These are phyloP conservation scores for Rhingia rostrata DNA, from an alignment of 2,888 invertebrate species.

Conservation along the genomic window DNA sequence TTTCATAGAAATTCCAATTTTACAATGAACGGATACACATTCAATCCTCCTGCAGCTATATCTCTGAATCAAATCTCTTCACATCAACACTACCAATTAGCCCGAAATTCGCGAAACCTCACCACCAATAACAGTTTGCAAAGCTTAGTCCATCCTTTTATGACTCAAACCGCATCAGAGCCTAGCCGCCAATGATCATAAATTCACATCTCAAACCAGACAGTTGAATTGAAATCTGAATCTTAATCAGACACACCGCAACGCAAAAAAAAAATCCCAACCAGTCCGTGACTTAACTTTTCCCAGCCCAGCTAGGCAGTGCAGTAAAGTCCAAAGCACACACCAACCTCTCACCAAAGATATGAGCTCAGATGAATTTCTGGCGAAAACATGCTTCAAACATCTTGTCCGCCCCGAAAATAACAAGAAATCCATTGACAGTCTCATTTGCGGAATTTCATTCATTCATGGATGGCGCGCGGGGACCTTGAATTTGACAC, in stretches of 20 bases:
- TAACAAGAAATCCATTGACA: constrained; percentile 56
- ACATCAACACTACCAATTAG: background rate
- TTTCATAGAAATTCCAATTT: no score
- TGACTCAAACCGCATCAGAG: constrained; percentile 39
- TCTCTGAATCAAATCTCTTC: no score
- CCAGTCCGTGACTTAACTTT: background rate
- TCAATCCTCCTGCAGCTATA: no score
- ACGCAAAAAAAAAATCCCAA: no score
- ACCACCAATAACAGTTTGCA: background rate
- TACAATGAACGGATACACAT: no score
- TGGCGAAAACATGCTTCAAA: constrained; percentile 56
- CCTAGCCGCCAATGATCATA: constrained; percentile 50
- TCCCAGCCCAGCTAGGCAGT: constrained; percentile 19
- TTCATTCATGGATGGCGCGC: constrained; percentile 50
- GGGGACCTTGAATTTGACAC: constrained; percentile 68
- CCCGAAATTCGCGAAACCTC: background rate
- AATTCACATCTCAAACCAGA: constrained; percentile 58
- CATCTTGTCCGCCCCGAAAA: constrained; percentile 20
- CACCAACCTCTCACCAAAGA: constrained; percentile 1
- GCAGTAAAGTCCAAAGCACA: constrained; percentile 61
- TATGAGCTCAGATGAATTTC: constrained; percentile 69
- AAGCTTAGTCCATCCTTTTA: background rate
- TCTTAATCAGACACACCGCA: constrained; percentile 31
- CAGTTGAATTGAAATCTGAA: constrained; percentile 59
- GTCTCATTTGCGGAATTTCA: constrained; percentile 62